Evolutionary conservation across 2,888 invertebrate species (phyloP), one percentile per base, ranked within the genome.

Genomic region (Chrysopilus asiliformis): DNA sequence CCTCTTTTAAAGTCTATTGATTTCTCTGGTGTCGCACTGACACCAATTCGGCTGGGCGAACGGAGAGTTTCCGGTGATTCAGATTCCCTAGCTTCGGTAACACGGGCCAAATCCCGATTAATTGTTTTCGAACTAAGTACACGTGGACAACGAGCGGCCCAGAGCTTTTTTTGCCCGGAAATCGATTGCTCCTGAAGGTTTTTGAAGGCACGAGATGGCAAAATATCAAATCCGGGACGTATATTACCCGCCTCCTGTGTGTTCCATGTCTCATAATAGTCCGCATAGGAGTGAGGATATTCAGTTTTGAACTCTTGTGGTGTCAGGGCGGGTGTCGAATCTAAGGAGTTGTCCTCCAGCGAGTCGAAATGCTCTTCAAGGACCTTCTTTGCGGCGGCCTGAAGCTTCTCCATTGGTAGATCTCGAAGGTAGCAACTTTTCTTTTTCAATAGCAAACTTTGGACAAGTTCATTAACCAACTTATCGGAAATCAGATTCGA

Each of bases 111-210:
- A 47, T 68, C 68, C 36, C 65, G 58, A 47, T 67, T 66, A 20
- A 72, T 59, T 33, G 68, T 71, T 56, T 73, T 74, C 12, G 70
- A 67, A 48, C 72, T 74, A 41, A 71, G 60, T 28, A 75, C 70
- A 37, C 74, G 64, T 0, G 77, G 77, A 55, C 77, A 78, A 33
- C 71, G 67, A 2, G 72, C 73, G 16, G 68, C 65, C 48, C 71
- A 62, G 8, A 68, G 64, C 41, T 67, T 64, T 44, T 70, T 55
- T 34, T 55, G 42, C 2, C 54, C 57, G 28, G 51, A 53, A 3
- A 37, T 26, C 2, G 61, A 55, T 41, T 67, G 63, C 31, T 71
- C 70, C 47, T 70, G 68, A 19, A 72, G 51, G 1, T 66, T 53
- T 45, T 67, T 68, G 49, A 74, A 71, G 2, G 72, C 68, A 47